Evolutionary conservation across 2,113 vertebrate genomes (phyloP).

Genomic region (Lichenostomus cassidix): DNA sequence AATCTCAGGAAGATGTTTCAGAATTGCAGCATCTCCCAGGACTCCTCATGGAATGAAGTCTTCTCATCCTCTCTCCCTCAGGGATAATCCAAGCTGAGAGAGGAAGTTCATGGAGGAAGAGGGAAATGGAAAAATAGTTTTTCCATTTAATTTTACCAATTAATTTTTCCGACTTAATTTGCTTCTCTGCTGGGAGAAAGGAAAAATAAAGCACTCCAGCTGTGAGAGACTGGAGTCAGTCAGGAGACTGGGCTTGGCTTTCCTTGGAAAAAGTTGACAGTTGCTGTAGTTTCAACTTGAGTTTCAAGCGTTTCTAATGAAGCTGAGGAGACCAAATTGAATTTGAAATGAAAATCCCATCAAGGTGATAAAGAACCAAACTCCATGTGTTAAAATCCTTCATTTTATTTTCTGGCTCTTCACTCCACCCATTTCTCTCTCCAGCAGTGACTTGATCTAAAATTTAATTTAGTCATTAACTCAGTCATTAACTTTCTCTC

Average conservation of each 20-base stretch:
- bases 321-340: not conserved
- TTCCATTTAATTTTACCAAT: not conserved
- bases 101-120: not conserved
- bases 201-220: not conserved
- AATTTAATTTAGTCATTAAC: not conserved
- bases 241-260: not conserved
- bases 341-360: not conserved
- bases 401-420: not conserved
- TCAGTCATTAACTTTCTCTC: not conserved
- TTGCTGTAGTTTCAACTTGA: not conserved
- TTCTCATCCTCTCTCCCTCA: not conserved
- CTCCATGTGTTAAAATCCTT: rapidly evolving
- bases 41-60: not conserved
- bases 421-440: not conserved
- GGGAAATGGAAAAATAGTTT: not conserved
- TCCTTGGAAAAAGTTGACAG: not conserved
- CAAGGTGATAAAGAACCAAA: not conserved
- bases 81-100: not conserved
- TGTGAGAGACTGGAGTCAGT: not conserved
- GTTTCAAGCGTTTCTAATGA: not conserved
- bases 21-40: not conserved
- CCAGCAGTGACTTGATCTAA: not conserved
- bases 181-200: not conserved
- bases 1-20: not conserved
- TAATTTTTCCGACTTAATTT: not conserved